These are phyloP conservation scores for Sebastes goodei DNA, from an alignment of 2,797 vertebrate genomes.

Conservation along the genomic window DNA sequence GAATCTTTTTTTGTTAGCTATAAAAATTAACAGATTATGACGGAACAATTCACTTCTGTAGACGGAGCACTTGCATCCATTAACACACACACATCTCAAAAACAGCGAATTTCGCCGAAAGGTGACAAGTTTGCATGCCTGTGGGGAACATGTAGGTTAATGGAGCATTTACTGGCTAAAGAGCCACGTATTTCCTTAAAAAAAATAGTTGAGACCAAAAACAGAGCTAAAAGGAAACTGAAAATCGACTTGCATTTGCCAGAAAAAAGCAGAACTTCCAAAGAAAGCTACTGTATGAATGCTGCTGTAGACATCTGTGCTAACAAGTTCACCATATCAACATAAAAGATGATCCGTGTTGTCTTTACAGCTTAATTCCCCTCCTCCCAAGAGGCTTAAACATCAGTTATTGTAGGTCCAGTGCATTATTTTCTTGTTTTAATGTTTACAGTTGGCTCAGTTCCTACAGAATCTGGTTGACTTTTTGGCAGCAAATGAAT, in stretches of 20 bases:
- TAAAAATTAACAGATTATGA: no score
- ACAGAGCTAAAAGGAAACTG: background rate
- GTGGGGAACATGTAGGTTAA: background rate
- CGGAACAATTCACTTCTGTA: no score
- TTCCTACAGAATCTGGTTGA: background rate
- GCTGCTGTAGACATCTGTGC: background rate
- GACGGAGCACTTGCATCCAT: no score
- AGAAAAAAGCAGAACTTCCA: background rate
- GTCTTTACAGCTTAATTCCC: background rate
- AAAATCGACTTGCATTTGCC: background rate
- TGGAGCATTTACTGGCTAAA: background rate
- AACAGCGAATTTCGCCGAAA: no score
- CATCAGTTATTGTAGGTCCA: background rate
- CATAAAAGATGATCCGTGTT: background rate
- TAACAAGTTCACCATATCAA: background rate
- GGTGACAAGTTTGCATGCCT: no score
- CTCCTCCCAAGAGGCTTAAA: background rate
- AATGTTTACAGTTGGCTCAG: background rate
- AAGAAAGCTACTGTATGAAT: background rate
- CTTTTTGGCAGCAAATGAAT: constrained; percentile 4
- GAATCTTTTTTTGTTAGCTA: no score
- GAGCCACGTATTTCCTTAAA: background rate
- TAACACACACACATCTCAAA: no score
- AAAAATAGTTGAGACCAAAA: background rate
- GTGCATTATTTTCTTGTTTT: background rate